Percentiles rank a stretch among this genome's conserved stretches.
phyloP scores from a whole-genome alignment of 2,797 vertebrate genomes.

The Lindbergichthys nudifrons region DNA sequence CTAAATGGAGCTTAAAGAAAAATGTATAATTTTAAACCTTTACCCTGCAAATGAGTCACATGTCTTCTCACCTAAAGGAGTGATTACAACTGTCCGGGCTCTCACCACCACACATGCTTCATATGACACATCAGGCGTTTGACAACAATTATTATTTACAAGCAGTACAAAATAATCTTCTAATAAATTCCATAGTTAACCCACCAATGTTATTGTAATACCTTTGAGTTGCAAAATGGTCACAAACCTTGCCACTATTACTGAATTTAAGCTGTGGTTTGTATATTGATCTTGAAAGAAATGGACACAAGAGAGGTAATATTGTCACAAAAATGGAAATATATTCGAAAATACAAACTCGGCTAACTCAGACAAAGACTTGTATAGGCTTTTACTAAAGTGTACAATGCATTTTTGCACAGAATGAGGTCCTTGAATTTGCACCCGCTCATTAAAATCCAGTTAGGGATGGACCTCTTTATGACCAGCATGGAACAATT shows the following conservation, averaged over 20 bases:
- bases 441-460: neutral
- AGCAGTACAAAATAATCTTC: no score
- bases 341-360: neutral
- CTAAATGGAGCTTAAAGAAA: slow-evolving; percentile 25
- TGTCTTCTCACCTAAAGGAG: slow-evolving; percentile 1
- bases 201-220: neutral
- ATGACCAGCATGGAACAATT: neutral
- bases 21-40: slow-evolving; percentile 27
- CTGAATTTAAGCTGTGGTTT: neutral
- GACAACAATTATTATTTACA: no score
- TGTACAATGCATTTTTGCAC: neutral
- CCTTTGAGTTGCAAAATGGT: neutral
- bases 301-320: neutral
- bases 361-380: neutral
- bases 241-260: no score
- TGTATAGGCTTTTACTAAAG: neutral
- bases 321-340: slow-evolving; percentile 2
- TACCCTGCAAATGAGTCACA: slow-evolving; percentile 18
- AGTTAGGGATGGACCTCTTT: neutral
- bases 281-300: neutral
- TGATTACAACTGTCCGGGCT: slow-evolving; percentile 17
- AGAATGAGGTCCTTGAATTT: neutral
- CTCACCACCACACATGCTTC: neutral
- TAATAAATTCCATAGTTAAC: neutral
- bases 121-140: slow-evolving; percentile 3